Conservation (phyloP, 2,888 invertebrate species). For the Lasius platythorax region DNA sequence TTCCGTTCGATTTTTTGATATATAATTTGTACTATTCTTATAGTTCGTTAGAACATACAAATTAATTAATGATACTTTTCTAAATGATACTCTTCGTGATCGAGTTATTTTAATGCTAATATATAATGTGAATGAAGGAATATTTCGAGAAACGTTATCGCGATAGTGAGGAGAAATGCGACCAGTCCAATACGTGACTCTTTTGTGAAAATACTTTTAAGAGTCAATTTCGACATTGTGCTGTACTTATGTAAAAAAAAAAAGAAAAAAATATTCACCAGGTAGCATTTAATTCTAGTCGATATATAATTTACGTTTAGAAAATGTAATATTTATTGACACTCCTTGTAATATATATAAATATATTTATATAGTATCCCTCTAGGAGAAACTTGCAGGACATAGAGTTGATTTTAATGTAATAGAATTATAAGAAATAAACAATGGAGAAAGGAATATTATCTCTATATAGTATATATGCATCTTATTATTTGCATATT, state of each 20-base stretch:
- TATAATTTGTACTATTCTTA: slow-evolving; percentile 22
- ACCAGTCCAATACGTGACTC: slow-evolving; percentile 11
- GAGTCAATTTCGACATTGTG: slow-evolving; percentile 58
- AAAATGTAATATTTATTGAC: slow-evolving; percentile 66
- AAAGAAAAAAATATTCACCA: slow-evolving; percentile 45
- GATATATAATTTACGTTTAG: slow-evolving; percentile 61
- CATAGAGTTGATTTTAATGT: slow-evolving; percentile 70
- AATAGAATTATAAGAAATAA: slow-evolving; percentile 80
- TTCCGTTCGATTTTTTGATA: slow-evolving; percentile 14
- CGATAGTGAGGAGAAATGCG: neutral
- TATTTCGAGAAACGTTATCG: slow-evolving; percentile 1
- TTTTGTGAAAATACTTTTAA: slow-evolving; percentile 53
- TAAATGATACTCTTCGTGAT: neutral
- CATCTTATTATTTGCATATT: neutral
- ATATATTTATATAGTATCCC: slow-evolving; percentile 64
- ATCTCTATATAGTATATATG: slow-evolving; percentile 17
- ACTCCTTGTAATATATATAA: slow-evolving; percentile 54
- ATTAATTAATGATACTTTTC: slow-evolving; percentile 23
- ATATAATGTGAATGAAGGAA: neutral
- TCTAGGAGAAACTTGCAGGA: slow-evolving; percentile 57
- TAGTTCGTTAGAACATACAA: slow-evolving; percentile 1
- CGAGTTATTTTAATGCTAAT: slow-evolving; percentile 6
- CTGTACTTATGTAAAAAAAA: slow-evolving; percentile 79
- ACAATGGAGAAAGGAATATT: slow-evolving; percentile 63
- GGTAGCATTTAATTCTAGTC: slow-evolving; percentile 66